Evolutionary conservation across 2,888 invertebrate genomes (phyloP), one percentile per base, ranked within the genome.

Genomic region (Oligia fasciuncula): DNA sequence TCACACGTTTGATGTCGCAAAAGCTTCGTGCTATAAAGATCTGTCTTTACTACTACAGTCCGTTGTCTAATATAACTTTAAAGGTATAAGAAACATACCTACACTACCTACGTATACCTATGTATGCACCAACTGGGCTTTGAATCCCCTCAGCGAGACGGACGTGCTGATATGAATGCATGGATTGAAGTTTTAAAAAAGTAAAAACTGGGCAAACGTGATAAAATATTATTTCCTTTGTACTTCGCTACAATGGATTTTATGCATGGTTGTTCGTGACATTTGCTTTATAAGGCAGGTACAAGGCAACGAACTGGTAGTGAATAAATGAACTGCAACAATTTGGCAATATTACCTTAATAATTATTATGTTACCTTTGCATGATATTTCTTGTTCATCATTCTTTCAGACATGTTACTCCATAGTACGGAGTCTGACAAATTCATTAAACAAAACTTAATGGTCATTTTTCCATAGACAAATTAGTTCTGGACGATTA

Each of bases 101-200:
- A 60, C 35, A n/a, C 19, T 43, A 67, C 57, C 35, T 46, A 74
- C 4, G 43, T 73, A 65, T 73, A 63, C n/a, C 43, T 66, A 66
- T 13, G 23, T 69, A 72, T 76, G 70, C 77, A 77, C 49, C n/a
- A 68, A 62, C 85, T 65, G 66, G 40, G 73, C 51, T 70, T 85
- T 76, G 66, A 77, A 77, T 77, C 77, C 76, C 80, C 85, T 79
- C 43, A 62, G 81, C 29, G 57, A 75, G 43, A 70, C 77, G 71
- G 57, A 85, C 89, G 79, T 87, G 83, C 81, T 71, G 77, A 81
- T 87, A 87, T 77, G 72, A 73, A 87, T 85, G 80, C 80, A 68
- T 73, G 74, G 73, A 67, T 79, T 76, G 79, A 84, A 87, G 73
- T 81, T 83, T 76, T n/a, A 71, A 82, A 84, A 84, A 79, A 81